Conservation (phyloP, 2,888 invertebrate genomes). For the Amphiduros pacificus region DNA sequence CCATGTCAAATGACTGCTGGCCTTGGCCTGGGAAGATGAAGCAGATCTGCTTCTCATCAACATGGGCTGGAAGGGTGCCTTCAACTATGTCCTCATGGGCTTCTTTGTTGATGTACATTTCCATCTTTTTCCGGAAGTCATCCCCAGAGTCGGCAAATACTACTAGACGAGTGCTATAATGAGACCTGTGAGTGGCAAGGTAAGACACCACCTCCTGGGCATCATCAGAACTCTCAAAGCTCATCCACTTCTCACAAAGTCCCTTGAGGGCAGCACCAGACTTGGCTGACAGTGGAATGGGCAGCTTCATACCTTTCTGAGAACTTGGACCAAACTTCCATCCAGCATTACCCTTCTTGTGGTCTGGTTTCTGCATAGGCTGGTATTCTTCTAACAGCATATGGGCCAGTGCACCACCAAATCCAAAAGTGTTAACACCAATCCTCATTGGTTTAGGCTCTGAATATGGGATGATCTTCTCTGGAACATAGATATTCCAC, state of each 20-base stretch:
- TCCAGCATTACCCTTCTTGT: slow-evolving; percentile 10
- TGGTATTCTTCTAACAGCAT: slow-evolving; percentile 25
- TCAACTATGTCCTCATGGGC: slow-evolving; percentile 14
- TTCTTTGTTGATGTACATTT: slow-evolving; percentile 7
- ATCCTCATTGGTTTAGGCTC: slow-evolving; percentile 14
- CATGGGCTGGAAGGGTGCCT: slow-evolving; percentile 1
- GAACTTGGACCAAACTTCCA: slow-evolving; percentile 21
- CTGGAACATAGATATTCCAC: slow-evolving; percentile 16
- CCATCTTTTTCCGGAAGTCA: slow-evolving; percentile 10
- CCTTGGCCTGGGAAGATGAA: slow-evolving; percentile 28
- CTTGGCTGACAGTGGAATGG: slow-evolving; percentile 23
- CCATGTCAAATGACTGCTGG: slow-evolving; percentile 27
- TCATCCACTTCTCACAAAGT: slow-evolving; percentile 12
- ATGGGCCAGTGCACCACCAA: slow-evolving; percentile 26
- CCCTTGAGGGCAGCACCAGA: slow-evolving; percentile 15
- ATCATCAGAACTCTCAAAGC: slow-evolving; percentile 16
- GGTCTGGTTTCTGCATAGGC: not conserved
- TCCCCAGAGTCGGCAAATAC: slow-evolving; percentile 18
- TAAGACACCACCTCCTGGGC: slow-evolving; percentile 20
- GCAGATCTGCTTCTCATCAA: slow-evolving; percentile 16
- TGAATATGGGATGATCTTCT: slow-evolving; percentile 9
- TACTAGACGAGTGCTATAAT: slow-evolving; percentile 16
- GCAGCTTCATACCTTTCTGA: slow-evolving; percentile 7
- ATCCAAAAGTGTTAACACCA: slow-evolving; percentile 23
- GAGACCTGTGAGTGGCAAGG: slow-evolving; percentile 16